Evolutionary conservation across 1,140 invertebrate genomes (phyloP), one percentile per base, ranked within the genome.

Genomic region (Telenomus remus): DNA sequence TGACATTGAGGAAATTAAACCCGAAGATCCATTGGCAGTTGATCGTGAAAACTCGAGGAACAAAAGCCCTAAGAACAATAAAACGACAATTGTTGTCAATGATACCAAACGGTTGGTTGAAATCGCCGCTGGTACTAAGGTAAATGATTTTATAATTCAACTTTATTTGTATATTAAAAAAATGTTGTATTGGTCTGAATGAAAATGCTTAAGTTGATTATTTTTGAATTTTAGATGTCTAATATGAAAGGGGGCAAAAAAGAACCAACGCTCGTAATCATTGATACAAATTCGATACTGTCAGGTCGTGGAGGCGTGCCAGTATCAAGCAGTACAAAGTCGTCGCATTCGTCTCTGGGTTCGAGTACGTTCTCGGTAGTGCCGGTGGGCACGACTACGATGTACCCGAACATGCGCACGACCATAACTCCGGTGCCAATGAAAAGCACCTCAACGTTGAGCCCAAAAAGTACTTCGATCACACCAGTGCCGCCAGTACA

Each of bases 221-320:
- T 39, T 1, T 2, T 39, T 39, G 39, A 35, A 15, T 47, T 56
- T 13, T 0, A 69, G 65, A 34, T 34, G 11, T 47, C 43, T 35
- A 82, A 79, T 1, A 76, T 83, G 0, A 88, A 89, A 54, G 89
- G 89, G 51, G 90, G 90, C 2, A 92, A 93, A 76, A 94, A 94
- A 76, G 92, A 94, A 81, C 92, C 93, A 1, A 94, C 93, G 1
- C 87, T 94, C 75, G 93, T 95, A 19, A 94, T 95, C 50, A 93
- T 95, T 61, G 93, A 94, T 79, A 94, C 93, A 3, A 93, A 94
- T 89, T 92, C 92, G 9, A 92, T 93, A 76, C 81, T 93, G 37
- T 91, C 91, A 46, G 91, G 91, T 4, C 89, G 91, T 65, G 91
- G 91, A 47, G 90, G 91, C 14, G 84, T 92, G 12, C 91, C 91